Conservation (phyloP, 2,888 invertebrate species). For the Rotaria socialis region DNA sequence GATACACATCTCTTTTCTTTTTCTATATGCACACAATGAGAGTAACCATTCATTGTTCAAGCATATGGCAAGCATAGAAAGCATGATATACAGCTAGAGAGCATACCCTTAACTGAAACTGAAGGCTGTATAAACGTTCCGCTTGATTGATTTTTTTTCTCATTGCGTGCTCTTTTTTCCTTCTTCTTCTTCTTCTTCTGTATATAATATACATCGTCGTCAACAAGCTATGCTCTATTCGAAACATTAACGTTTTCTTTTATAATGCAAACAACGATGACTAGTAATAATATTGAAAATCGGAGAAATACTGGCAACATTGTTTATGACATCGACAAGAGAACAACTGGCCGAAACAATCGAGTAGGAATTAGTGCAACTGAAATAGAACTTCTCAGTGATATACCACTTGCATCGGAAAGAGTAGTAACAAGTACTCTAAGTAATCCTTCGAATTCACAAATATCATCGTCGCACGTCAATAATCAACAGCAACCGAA, state of each 20-base stretch:
- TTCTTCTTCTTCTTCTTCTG: background rate
- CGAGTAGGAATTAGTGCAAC: background rate
- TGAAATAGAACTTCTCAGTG: constrained; percentile 24
- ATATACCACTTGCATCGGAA: background rate
- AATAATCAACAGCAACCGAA: background rate
- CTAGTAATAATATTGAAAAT: background rate
- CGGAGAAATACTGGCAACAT: background rate
- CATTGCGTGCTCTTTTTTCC: background rate
- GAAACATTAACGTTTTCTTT: background rate
- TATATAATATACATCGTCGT: background rate
- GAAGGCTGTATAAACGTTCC: background rate
- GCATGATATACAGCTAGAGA: background rate
- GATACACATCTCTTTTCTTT: background rate
- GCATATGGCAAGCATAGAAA: background rate
- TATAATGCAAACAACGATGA: background rate
- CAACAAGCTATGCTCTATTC: background rate
- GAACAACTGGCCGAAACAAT: no score
- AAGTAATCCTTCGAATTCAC: background rate
- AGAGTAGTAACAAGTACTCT: background rate
- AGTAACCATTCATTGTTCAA: background rate
- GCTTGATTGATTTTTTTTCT: constrained; percentile 19
- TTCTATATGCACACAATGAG: background rate
- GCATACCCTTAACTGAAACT: background rate
- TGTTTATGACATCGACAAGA: background rate
- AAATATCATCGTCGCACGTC: background rate